These are phyloP conservation scores for Buathra laborator DNA, from an alignment of 2,888 invertebrate species.

Conservation along the genomic window DNA sequence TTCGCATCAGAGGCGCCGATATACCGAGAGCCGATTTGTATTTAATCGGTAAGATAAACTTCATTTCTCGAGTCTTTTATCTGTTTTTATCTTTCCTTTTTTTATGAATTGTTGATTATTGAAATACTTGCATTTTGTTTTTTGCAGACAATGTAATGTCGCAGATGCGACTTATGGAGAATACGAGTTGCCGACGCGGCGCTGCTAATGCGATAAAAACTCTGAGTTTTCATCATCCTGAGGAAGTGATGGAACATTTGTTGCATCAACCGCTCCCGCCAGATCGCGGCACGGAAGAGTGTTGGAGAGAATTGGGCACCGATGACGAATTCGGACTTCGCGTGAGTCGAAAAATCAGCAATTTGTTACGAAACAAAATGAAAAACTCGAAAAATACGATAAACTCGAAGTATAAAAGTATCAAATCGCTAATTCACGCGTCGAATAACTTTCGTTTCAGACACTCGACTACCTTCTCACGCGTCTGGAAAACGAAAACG, in stretches of 20 bases:
- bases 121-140: constrained; percentile 14
- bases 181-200: constrained; percentile 76
- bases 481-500: constrained; percentile 76
- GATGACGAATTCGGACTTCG: constrained; percentile 75
- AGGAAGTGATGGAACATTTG: constrained; percentile 79
- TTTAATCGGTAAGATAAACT: constrained; percentile 75
- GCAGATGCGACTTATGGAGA: constrained; percentile 81
- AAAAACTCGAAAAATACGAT: too few relatives aligned
- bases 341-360: constrained; percentile 64
- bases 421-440: neutral
- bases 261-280: constrained; percentile 80
- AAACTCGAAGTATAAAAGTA: neutral
- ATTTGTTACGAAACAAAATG: neutral
- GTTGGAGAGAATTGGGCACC: constrained; percentile 81
- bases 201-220: constrained; percentile 78
- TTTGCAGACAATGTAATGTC: constrained; percentile 78
- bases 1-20: constrained; percentile 79
- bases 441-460: constrained; percentile 62
- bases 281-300: constrained; percentile 79
- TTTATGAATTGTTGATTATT: neutral
- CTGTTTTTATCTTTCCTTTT: neutral
- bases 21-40: constrained; percentile 79
- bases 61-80: too few relatives aligned
- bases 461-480: constrained; percentile 76
- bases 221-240: constrained; percentile 77